Evolutionary conservation across 1,140 invertebrate species (phyloP).

Genomic region (Leptinotarsa defecta): DNA sequence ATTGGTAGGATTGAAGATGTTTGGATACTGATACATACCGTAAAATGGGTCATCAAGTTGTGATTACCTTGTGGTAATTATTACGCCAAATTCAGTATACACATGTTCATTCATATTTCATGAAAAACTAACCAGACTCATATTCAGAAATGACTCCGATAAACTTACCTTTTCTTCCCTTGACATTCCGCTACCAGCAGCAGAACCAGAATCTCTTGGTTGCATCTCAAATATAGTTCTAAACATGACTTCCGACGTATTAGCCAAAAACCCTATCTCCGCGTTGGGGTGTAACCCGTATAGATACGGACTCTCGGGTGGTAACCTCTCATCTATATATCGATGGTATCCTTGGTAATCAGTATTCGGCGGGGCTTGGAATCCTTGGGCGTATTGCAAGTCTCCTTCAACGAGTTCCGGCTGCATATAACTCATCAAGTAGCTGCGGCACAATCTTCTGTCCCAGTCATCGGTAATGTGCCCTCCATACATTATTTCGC

Average conservation of each 20-base stretch:
- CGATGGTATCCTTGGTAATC: constrained; percentile 87
- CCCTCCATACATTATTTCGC: constrained; percentile 96
- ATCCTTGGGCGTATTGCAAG: constrained; percentile 68
- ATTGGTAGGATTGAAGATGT: too few relatives aligned
- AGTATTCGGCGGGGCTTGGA: constrained; percentile 78
- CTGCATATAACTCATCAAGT: constrained; percentile 86
- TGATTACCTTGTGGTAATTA: too few relatives aligned
- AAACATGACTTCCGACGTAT: constrained; percentile 84
- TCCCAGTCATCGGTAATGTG: constrained; percentile 98
- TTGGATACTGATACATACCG: too few relatives aligned
- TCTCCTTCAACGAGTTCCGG: constrained; percentile 82
- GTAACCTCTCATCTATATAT: constrained; percentile 88
- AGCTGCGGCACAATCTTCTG: constrained; percentile 82
- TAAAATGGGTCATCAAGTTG: too few relatives aligned
- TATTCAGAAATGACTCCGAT: too few relatives aligned
- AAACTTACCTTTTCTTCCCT: constrained; percentile 78
- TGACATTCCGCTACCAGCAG: constrained; percentile 65
- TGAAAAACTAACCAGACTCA: too few relatives aligned
- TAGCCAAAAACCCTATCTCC: constrained; percentile 92
- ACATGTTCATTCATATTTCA: too few relatives aligned
- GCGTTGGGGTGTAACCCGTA: constrained; percentile 95
- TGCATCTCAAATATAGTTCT: constrained; percentile 91
- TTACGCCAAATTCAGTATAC: too few relatives aligned
- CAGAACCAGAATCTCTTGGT: constrained; percentile 76
- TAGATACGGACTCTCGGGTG: constrained; percentile 84